Evolutionary conservation across 2,888 invertebrate species (phyloP), one percentile per base, ranked within the genome.

Genomic region (Dicyrtomina minuta): DNA sequence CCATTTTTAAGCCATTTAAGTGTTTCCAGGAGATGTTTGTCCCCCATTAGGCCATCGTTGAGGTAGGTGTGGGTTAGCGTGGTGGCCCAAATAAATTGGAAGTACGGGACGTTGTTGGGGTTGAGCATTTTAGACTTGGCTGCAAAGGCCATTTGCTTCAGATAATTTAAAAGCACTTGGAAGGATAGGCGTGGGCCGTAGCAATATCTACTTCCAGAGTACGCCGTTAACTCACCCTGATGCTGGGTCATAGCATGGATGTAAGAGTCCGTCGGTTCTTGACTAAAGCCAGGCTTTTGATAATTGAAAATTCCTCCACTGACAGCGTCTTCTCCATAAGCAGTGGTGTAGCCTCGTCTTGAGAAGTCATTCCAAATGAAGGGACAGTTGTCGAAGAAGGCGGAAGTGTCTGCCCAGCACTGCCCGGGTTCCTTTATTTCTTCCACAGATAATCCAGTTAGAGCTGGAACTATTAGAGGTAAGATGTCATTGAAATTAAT

Each of bases 1-100:
- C 83, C 80, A 0, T 81, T 77, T 44, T 86, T 82, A 64, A 90
- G 80, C 68, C 83, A 81, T 71, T 82, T 81, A 62, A 94, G 82
- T 79, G 90, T 86, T 0, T 82, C 79, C 74, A 84, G 80, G 78
- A 90, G 88, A 58, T 85, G 83, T 0, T 85, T 83, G 79, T 96
- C 95, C 71, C 91, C 90, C 27, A 88, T 81, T 78, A 86, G 86
- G 0, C 92, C 90, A 79, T 88, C 88, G 80, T 92, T 93, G 65
- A 93, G 84, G 79, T 86, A 88, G 80, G 95, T 95, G 80, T 96
- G 95, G 1, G 91, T 90, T 78, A 94, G 83, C 67, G 91, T 88
- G 0, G 89, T 88, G 71, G 90, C 87, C 92, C 94, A 95, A 80
- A 91, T 89, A 77, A 95, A 90, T 0, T 89, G 90, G 81, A 95